A percentile compares a stretch with the other conserved stretches of the same genome.
phyloP scores from a whole-genome alignment of 2,113 vertebrate genomes.

The Leucopternis melanops region DNA sequence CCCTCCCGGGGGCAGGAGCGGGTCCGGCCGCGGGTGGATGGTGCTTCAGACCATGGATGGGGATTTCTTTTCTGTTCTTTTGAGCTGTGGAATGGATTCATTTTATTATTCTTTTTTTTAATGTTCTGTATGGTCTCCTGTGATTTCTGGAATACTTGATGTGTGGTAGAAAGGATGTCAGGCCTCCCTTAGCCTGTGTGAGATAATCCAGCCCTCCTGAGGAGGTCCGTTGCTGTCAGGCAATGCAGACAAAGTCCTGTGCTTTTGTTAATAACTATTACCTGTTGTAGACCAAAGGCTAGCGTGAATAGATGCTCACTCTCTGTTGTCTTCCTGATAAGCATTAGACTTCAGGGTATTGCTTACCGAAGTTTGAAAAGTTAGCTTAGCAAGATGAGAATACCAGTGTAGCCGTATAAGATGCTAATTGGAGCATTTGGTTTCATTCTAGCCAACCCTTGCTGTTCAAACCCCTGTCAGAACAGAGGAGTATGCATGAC shows the following conservation, averaged over 20 bases:
- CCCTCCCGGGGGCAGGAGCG: neutral
- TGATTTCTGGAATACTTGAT: neutral
- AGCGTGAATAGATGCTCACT: neutral
- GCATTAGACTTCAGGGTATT: too few species aligned
- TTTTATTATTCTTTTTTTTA: neutral
- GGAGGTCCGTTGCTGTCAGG: neutral
- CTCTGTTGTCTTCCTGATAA: neutral
- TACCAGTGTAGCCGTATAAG: fast-evolving
- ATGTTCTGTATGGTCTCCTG: neutral
- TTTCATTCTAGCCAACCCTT: constrained; percentile 79
- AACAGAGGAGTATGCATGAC: constrained; percentile 87
- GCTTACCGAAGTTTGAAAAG: fast-evolving
- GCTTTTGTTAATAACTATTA: too few species aligned
- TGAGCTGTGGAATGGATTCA: neutral
- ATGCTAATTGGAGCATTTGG: neutral
- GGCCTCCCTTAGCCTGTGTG: neutral
- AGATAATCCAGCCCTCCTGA: neutral
- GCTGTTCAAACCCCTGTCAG: constrained; percentile 92
- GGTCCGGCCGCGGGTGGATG: neutral
- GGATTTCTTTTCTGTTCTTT: neutral
- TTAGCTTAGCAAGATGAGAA: too few species aligned
- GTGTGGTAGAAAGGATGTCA: neutral
- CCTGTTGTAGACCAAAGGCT: neutral
- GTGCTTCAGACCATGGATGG: fast-evolving
- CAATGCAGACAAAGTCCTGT: neutral